Evolutionary conservation across 2,888 invertebrate species (phyloP).

Genomic region (Petrophora chlorosata): DNA sequence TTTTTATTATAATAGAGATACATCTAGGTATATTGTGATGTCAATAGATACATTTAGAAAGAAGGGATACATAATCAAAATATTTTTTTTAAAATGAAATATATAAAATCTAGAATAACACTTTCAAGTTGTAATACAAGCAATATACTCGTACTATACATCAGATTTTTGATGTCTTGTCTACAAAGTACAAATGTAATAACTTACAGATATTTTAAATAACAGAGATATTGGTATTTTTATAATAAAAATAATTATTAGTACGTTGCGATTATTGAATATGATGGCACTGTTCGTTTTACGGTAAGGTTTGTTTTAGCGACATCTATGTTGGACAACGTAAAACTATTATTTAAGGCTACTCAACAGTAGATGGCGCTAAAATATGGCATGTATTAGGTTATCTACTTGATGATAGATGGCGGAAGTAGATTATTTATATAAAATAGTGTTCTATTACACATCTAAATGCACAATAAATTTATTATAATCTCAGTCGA

Average conservation of each 20-base stretch:
- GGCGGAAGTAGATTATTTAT: constrained; percentile 41
- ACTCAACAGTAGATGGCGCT: constrained; percentile 39
- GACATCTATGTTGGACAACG: constrained; percentile 21
- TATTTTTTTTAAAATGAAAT: no score
- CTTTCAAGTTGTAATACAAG: no score
- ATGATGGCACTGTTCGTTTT: constrained; percentile 31
- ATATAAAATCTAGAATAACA: no score
- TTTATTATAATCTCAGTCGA: constrained; percentile 77
- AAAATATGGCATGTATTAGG: constrained; percentile 8
- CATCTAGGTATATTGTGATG: constrained; percentile 39
- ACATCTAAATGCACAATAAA: constrained; percentile 73
- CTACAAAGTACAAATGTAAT: no score
- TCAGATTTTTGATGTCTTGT: no score
- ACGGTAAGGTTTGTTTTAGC: constrained; percentile 20
- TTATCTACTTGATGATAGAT: constrained; percentile 54
- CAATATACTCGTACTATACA: no score
- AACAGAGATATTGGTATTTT: neutral
- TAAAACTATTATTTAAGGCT: constrained; percentile 18
- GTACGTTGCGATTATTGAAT: no score
- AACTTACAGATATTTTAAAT: neutral
- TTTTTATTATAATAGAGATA: constrained; percentile 48
- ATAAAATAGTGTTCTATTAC: constrained; percentile 48
- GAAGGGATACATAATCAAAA: no score
- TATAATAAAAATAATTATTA: neutral
- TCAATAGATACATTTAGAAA: neutral